Percentiles rank a stretch among this genome's conserved stretches.
Conservation (phyloP, 2,888 invertebrate species). For the Sisyra nigra region DNA sequence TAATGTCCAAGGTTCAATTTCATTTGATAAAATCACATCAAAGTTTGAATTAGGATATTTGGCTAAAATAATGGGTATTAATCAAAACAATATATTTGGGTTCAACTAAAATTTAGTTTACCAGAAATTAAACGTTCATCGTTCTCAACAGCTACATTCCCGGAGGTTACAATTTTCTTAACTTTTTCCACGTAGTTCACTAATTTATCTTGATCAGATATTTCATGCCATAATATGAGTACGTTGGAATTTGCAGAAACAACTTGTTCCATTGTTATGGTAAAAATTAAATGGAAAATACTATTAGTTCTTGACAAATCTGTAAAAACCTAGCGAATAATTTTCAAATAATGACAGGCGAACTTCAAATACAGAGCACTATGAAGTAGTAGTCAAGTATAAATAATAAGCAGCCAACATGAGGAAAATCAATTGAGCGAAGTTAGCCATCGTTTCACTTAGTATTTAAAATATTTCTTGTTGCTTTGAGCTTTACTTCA, state of each 20-base stretch:
- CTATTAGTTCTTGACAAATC: too few relatives aligned
- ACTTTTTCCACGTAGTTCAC: slow-evolving; percentile 34
- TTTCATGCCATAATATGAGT: slow-evolving; percentile 39
- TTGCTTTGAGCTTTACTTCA: too few relatives aligned
- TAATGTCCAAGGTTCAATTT: slow-evolving; percentile 28
- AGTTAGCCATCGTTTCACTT: too few relatives aligned
- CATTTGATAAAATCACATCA: slow-evolving; percentile 39
- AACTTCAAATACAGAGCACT: background rate
- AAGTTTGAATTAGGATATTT: slow-evolving; percentile 39
- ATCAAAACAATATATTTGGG: too few relatives aligned
- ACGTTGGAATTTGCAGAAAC: slow-evolving; percentile 28
- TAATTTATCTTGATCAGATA: slow-evolving; percentile 28
- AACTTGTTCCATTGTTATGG: slow-evolving; percentile 22
- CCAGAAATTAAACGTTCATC: slow-evolving; percentile 39
- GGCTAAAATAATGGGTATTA: slow-evolving; percentile 29
- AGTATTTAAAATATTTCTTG: too few relatives aligned
- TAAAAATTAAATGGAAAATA: background rate
- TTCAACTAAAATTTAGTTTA: slow-evolving; percentile 20
- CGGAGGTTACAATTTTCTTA: slow-evolving; percentile 26
- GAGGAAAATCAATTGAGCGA: too few relatives aligned
- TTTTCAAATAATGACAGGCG: background rate
- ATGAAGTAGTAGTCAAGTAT: too few relatives aligned
- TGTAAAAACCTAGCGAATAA: too few relatives aligned
- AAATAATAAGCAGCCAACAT: too few relatives aligned
- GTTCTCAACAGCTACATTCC: slow-evolving; percentile 39